Evolutionary conservation across 1,140 invertebrate genomes (phyloP).

Genomic region (Ceratitis capitata): DNA sequence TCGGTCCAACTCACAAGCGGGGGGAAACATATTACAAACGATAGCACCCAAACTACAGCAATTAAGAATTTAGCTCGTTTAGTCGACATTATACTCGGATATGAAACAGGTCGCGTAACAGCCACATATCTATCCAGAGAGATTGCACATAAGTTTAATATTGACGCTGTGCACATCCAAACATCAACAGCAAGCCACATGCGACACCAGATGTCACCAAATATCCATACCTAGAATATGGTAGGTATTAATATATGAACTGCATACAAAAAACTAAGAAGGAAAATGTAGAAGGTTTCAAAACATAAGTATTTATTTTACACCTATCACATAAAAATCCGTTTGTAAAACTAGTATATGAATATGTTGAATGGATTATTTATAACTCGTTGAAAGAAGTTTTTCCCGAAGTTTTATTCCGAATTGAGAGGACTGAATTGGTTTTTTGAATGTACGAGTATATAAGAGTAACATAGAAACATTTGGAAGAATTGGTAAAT

Average conservation of each 20-base stretch:
- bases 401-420: no score
- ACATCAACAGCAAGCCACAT: conserved; percentile 95
- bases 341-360: no score
- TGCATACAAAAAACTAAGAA: no score
- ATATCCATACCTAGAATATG: conserved; percentile 83
- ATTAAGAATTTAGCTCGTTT: conserved; percentile 88
- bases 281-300: no score
- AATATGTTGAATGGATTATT: no score
- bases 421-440: no score
- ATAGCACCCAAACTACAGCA: conserved; percentile 90
- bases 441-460: no score
- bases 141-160: conserved; percentile 91
- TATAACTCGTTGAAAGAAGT: no score
- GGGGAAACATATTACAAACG: conserved; percentile 96
- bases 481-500: no score
- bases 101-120: conserved; percentile 91
- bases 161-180: conserved; percentile 95
- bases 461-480: no score
- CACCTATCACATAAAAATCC: no score
- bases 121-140: conserved; percentile 94
- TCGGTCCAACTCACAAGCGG: conserved; percentile 95
- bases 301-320: no score
- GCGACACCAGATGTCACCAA: conserved; percentile 90
- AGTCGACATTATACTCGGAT: conserved; percentile 92
- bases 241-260: background rate